Percentiles rank a stretch among this genome's conserved stretches.
Conservation (phyloP, 2,113 vertebrate species). For the Cepphus grylle region DNA sequence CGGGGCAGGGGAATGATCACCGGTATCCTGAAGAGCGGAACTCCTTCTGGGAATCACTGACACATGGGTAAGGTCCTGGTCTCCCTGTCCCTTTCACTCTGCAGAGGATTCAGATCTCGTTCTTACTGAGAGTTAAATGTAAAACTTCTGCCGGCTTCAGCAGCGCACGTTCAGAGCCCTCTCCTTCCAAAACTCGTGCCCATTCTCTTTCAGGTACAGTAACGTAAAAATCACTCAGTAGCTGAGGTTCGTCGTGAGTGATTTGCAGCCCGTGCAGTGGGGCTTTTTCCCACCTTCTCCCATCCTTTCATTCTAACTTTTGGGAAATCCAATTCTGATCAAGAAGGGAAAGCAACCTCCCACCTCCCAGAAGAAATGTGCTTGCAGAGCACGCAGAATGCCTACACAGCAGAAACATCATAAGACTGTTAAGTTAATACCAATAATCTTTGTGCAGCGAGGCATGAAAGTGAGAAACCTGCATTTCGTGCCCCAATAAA, state of each 20-base stretch:
- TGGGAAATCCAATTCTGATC: background rate
- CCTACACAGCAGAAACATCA: background rate
- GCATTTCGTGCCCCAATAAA: slow-evolving; percentile 26
- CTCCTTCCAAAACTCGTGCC: background rate
- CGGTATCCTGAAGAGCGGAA: background rate
- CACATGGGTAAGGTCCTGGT: background rate
- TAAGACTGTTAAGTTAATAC: background rate
- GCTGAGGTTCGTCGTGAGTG: background rate
- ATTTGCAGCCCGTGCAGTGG: background rate
- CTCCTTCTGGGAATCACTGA: background rate
- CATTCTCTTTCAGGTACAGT: background rate
- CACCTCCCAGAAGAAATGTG: background rate
- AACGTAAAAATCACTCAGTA: background rate
- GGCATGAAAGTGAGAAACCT: background rate
- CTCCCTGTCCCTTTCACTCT: background rate
- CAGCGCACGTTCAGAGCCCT: background rate
- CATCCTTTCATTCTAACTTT: background rate
- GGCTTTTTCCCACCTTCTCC: background rate
- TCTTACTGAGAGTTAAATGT: background rate
- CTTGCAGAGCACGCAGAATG: background rate
- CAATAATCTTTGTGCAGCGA: background rate
- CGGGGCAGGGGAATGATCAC: background rate
- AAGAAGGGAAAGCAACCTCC: background rate
- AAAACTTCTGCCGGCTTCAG: background rate
- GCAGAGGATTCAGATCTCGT: background rate